Base-by-base conservation (phyloP, 2,797 vertebrate species). In the Enteromius unitaeniatus region DNA sequence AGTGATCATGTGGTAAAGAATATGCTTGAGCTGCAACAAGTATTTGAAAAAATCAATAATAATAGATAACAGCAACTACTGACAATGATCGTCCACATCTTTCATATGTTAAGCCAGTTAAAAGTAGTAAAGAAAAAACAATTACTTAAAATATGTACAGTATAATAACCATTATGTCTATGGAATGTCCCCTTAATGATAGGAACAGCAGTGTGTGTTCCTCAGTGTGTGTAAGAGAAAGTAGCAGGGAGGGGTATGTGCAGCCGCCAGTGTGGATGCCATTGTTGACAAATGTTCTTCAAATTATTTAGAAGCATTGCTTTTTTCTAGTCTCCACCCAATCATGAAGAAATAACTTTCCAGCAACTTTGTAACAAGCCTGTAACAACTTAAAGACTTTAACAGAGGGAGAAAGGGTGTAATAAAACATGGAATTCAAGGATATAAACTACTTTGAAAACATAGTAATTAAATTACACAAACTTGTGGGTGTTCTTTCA, bases 401-500 rank as follows among this genome's bases (percentile, higher is more conserved):
- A 37, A 51, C 47, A 79, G 28, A 47, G 60, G 77, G 42, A 31
- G 26, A 11, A 73, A 78, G 21, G 26, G 60, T 17, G 47, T 49
- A 14, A n/a, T 23, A 68, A 62, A 77, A 28, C 19, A 8, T 6
- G 13, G 55, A 62, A 45, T 78, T 64, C 3, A 42, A 45, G 23
- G 37, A 60, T 37, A 78, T 28, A 62, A 62, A 42, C 40, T 68
- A 53, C 21, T 23, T 60, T 23, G 31, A 60, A 81, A 81, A 70
- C 67, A 72, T 26, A 79, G 47, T 26, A 53, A 31, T 42, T 28
- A 55, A 28, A n/a, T 8, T 17, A 42, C 23, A 40, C 49, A 69
- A 70, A 80, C 9, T 1, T 58, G 34, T 58, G 34, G 51, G 49
- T 45, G 49, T 42, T 14, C 72, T 28, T 64, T 28, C 28, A 14